These are phyloP conservation scores for Tachypleus tridentatus DNA, from an alignment of 1,140 invertebrate species.

Conservation along the genomic window DNA sequence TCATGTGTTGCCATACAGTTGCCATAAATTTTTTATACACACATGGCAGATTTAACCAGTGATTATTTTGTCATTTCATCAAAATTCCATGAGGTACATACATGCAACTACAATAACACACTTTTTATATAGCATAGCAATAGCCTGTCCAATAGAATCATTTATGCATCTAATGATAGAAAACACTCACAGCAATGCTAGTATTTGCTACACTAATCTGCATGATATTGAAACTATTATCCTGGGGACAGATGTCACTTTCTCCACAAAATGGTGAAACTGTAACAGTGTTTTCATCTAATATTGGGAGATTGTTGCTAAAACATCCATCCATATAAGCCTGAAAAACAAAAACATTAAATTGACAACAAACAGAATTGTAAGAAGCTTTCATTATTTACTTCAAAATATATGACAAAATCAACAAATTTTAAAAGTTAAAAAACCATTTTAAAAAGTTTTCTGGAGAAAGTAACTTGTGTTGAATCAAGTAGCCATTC, in stretches of 20 bases:
- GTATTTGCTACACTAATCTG: slow-evolving; percentile 87
- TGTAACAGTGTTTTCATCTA: slow-evolving; percentile 91
- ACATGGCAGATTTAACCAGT: no score
- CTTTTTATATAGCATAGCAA: background rate
- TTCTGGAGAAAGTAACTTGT: no score
- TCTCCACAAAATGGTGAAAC: slow-evolving; percentile 96
- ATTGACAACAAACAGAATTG: no score
- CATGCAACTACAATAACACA: background rate
- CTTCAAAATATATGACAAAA: no score
- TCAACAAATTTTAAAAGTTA: no score
- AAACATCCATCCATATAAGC: slow-evolving; percentile 95
- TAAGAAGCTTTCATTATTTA: no score
- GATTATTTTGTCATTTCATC: background rate
- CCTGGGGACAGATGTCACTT: slow-evolving; percentile 92
- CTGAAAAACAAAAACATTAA: slow-evolving; percentile 24
- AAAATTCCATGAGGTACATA: background rate
- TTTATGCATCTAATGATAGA: no score
- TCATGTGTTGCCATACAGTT: no score
- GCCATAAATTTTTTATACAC: no score
- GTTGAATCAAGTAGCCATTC: no score
- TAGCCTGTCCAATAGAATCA: no score
- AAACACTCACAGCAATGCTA: slow-evolving; percentile 59
- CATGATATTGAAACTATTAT: slow-evolving; percentile 43
- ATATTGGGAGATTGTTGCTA: slow-evolving; percentile 84
- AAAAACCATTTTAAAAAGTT: no score